Percentiles rank a stretch among this genome's conserved stretches.
Evolutionary conservation across 2,113 vertebrate species (phyloP).

Genomic region (Dicaeum eximium): DNA sequence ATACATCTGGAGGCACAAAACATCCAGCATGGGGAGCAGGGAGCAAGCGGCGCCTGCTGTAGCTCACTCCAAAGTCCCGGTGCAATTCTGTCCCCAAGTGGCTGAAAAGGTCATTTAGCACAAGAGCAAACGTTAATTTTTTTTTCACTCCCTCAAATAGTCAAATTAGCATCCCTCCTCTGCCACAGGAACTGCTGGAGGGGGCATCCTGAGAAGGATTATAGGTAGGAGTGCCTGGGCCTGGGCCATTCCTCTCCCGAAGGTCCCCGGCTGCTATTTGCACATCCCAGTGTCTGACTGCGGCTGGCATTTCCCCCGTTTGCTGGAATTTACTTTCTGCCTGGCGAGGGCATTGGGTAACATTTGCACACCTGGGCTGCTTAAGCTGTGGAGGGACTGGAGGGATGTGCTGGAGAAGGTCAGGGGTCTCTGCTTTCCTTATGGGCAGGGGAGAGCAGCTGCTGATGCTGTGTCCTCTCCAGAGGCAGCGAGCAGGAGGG

Average conservation of each 20-base stretch:
- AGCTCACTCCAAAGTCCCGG: neutral
- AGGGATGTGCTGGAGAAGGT: slow-evolving; percentile 3
- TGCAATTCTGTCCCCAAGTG: slow-evolving; percentile 6
- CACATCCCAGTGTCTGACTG: slow-evolving; percentile 66
- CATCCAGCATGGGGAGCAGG: neutral
- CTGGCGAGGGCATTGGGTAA: slow-evolving; percentile 58
- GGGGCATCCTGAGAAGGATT: slow-evolving; percentile 14
- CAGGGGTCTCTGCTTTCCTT: slow-evolving; percentile 25
- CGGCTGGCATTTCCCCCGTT: slow-evolving; percentile 70
- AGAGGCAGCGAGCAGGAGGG: neutral
- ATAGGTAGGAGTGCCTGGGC: neutral
- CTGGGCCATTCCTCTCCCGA: neutral
- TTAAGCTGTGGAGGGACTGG: slow-evolving; percentile 59
- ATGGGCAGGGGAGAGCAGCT: neutral
- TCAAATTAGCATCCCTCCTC: neutral
- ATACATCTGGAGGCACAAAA: neutral
- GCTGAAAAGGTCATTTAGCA: slow-evolving; percentile 25
- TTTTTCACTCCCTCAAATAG: neutral
- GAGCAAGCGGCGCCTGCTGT: accelerated
- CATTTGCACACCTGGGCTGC: slow-evolving; percentile 76
- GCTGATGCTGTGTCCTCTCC: neutral
- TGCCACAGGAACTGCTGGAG: neutral
- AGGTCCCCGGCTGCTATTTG: slow-evolving; percentile 67
- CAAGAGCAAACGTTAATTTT: neutral
- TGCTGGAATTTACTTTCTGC: slow-evolving; percentile 72